These are phyloP conservation scores for Andrena flavipes DNA, from an alignment of 2,888 invertebrate genomes.

Conservation along the genomic window DNA sequence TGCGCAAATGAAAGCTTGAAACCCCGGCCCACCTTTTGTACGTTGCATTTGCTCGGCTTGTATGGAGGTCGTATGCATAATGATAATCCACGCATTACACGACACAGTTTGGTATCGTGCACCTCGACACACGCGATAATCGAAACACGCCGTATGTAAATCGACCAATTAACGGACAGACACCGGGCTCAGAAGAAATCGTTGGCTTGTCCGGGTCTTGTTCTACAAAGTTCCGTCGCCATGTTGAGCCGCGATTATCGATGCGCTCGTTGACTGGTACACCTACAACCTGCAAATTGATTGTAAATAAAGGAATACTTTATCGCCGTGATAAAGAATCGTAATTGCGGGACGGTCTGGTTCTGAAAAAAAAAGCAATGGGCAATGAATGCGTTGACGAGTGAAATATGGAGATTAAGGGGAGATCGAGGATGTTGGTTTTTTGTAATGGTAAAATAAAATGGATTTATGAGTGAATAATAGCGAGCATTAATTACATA, in stretches of 20 bases:
- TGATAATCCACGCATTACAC: neutral
- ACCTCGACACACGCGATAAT: neutral
- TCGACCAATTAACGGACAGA: neutral
- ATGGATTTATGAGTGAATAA: too few species aligned
- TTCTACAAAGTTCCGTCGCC: neutral
- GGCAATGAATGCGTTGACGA: neutral
- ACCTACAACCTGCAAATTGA: neutral
- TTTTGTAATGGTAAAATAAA: neutral
- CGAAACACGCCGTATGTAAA: constrained; percentile 16
- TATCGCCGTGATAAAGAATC: neutral
- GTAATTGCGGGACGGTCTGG: neutral
- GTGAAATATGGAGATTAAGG: neutral
- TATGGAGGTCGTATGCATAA: neutral
- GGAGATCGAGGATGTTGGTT: neutral
- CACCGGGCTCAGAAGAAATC: neutral
- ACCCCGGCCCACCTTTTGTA: neutral
- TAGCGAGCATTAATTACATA: too few species aligned
- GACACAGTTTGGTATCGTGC: neutral
- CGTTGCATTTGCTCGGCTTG: neutral
- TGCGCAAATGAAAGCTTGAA: constrained; percentile 2
- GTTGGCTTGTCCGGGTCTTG: neutral
- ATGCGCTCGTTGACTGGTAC: neutral
- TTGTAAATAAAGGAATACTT: neutral
- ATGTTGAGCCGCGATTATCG: neutral
- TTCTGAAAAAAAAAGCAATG: neutral